Evolutionary conservation across 1,140 invertebrate genomes (phyloP).

Genomic region (Thaumatotibia leucotreta): DNA sequence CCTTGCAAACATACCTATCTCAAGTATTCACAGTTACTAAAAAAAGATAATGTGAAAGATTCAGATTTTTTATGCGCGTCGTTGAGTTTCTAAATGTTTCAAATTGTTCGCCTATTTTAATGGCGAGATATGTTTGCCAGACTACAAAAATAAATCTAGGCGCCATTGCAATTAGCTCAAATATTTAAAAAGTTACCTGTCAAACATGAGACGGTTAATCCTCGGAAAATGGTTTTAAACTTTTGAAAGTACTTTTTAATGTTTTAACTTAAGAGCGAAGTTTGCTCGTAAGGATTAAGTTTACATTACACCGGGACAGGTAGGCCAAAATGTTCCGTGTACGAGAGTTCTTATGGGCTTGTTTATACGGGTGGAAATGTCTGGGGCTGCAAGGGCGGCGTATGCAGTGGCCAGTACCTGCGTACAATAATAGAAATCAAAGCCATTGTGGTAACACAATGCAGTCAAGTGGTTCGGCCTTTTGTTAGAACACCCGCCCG

Average conservation of each 20-base stretch:
- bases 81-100: no score
- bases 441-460: slow-evolving; percentile 55
- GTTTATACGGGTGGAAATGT: background rate
- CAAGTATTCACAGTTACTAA: no score
- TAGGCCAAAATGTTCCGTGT: background rate
- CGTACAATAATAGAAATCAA: slow-evolving; percentile 55
- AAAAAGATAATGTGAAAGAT: no score
- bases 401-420: slow-evolving; percentile 37
- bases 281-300: background rate
- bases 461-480: slow-evolving; percentile 53
- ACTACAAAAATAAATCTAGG: background rate
- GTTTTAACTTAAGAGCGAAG: background rate
- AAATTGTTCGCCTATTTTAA: no score
- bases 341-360: background rate
- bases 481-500: slow-evolving; percentile 40
- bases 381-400: background rate
- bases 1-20: no score
- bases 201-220: background rate
- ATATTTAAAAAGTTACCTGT: background rate
- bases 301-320: background rate
- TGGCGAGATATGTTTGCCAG: no score
- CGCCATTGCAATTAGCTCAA: background rate
- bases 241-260: background rate
- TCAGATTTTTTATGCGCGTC: no score
- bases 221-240: background rate